A percentile compares a stretch with the other conserved stretches of the same genome.
Conservation (phyloP, 2,888 invertebrate genomes). For the Tiphia femorata region DNA sequence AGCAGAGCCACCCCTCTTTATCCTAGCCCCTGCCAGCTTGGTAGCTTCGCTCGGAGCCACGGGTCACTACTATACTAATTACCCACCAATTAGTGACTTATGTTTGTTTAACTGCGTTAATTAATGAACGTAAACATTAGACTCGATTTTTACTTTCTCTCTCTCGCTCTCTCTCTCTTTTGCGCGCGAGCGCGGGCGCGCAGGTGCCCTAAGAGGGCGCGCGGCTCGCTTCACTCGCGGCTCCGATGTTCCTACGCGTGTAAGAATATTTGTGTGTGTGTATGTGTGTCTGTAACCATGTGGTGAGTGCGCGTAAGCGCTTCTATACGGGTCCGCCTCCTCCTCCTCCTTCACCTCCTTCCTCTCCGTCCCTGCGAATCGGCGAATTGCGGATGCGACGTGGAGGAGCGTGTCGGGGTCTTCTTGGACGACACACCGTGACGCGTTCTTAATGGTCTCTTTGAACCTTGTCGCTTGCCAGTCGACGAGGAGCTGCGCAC, state of each 20-base stretch:
- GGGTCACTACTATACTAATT: conserved; percentile 63
- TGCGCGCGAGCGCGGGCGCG: conserved; percentile 7
- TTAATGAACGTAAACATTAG: conserved; percentile 62
- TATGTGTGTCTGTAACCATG: too few relatives aligned
- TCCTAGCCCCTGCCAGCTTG: not conserved
- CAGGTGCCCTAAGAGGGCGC: too few relatives aligned
- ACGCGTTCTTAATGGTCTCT: conserved; percentile 50
- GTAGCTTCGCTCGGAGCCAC: conserved; percentile 33
- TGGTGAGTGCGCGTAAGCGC: too few relatives aligned
- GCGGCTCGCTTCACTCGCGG: too few relatives aligned
- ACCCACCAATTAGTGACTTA: conserved; percentile 65
- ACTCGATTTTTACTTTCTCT: conserved; percentile 44
- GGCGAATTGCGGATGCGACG: too few relatives aligned
- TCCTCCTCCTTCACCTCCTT: too few relatives aligned
- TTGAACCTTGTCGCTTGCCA: conserved; percentile 46
- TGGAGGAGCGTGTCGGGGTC: conserved; percentile 16
- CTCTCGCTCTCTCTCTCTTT: conserved; percentile 4
- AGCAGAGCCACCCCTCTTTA: conserved; percentile 25
- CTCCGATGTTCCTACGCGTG: too few relatives aligned
- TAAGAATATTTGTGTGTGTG: conserved; percentile 26
- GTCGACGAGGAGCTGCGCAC: conserved; percentile 43
- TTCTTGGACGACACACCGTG: conserved; percentile 44
- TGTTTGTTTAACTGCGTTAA: conserved; percentile 63
- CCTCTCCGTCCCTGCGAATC: too few relatives aligned
- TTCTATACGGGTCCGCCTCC: too few relatives aligned